A percentile compares a stretch with the other conserved stretches of the same genome.
phyloP scores from a whole-genome alignment of 2,113 vertebrate genomes.

The Enhydra lutris region DNA sequence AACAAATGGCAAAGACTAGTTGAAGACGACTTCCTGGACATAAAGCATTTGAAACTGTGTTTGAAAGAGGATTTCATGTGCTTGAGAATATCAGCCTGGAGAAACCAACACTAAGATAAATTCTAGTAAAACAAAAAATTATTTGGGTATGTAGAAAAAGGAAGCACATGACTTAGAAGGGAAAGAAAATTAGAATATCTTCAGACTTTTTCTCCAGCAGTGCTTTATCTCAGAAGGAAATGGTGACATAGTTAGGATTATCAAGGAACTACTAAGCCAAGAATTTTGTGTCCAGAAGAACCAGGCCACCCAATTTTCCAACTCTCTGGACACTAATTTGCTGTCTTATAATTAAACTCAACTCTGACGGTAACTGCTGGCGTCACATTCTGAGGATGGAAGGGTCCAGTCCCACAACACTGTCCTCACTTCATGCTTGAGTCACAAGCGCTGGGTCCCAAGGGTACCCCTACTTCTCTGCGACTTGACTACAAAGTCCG shows the following conservation, averaged over 20 bases:
- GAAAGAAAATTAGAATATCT: background rate
- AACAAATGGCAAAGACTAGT: background rate
- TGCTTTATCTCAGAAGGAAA: background rate
- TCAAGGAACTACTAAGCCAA: background rate
- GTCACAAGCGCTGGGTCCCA: background rate
- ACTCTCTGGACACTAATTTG: background rate
- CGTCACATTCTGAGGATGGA: background rate
- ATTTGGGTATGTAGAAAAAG: background rate
- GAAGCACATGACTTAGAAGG: background rate
- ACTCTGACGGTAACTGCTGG: background rate
- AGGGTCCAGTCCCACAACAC: background rate
- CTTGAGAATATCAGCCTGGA: background rate
- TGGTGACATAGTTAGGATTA: background rate
- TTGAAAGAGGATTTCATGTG: background rate
- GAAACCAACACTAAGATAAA: background rate
- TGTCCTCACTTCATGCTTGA: background rate
- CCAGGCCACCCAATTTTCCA: background rate
- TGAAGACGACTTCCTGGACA: background rate
- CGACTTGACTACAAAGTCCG: background rate
- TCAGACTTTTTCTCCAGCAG: background rate
- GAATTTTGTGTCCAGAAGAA: conserved; percentile 14
- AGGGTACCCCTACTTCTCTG: background rate
- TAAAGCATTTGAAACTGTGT: background rate
- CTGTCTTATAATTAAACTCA: background rate
- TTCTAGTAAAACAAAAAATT: background rate